Evolutionary conservation across 2,888 invertebrate genomes (phyloP).

Genomic region (Dynastes maya): DNA sequence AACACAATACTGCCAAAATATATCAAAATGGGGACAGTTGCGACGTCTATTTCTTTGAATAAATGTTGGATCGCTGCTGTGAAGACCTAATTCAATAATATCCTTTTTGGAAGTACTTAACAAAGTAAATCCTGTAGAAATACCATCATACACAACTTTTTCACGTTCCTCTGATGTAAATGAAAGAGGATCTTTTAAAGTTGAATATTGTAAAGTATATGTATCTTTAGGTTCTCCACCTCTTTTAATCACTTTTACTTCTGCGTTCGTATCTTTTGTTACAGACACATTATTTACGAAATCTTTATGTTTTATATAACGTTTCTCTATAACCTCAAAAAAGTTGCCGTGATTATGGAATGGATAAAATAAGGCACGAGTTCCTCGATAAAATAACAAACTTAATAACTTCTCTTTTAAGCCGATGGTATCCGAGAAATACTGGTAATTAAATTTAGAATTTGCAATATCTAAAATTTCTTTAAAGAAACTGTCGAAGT

Average conservation of each 20-base stretch:
- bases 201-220: slow-evolving; percentile 34
- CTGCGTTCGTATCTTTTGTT: slow-evolving; percentile 42
- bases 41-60: slow-evolving; percentile 58
- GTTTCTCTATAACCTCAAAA: slow-evolving; percentile 48
- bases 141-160: slow-evolving; percentile 24
- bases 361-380: slow-evolving; percentile 43
- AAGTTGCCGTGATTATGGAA: slow-evolving; percentile 16
- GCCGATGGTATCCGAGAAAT: slow-evolving; percentile 40
- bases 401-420: slow-evolving; percentile 50
- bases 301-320: slow-evolving; percentile 43
- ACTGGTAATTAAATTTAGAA: slow-evolving; percentile 43
- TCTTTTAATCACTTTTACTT: slow-evolving; percentile 38
- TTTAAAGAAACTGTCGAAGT: slow-evolving; percentile 62
- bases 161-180: slow-evolving; percentile 36
- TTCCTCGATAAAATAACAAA: slow-evolving; percentile 44
- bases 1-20: slow-evolving; percentile 64
- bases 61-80: slow-evolving; percentile 54
- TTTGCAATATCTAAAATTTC: slow-evolving; percentile 60
- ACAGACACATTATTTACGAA: slow-evolving; percentile 45
- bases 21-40: slow-evolving; percentile 59
- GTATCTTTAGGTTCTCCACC: slow-evolving; percentile 22
- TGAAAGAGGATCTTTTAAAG: slow-evolving; percentile 17
- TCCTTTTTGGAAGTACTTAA: slow-evolving; percentile 17
- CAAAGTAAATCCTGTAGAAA: slow-evolving; percentile 37
- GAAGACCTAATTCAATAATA: slow-evolving; percentile 56